Evolutionary conservation across 2,113 vertebrate genomes (phyloP).

Genomic region (Cichladusa arquata): DNA sequence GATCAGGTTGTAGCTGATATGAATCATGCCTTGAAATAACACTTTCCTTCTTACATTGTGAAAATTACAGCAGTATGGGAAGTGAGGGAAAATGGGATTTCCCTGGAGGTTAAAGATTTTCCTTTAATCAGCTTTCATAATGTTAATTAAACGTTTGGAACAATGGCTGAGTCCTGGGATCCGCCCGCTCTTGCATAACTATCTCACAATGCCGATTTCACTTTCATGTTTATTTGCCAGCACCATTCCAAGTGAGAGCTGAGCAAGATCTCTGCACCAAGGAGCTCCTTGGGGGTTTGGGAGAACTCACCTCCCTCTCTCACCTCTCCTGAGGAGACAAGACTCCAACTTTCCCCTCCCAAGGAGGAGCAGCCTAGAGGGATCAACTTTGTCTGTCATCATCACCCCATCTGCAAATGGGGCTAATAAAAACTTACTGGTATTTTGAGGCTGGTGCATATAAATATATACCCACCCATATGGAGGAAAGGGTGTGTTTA

Average conservation of each 20-base stretch:
- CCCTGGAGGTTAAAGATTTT: conserved; percentile 67
- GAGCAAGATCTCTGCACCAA: not conserved
- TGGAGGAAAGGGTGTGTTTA: conserved; percentile 19
- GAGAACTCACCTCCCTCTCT: not conserved
- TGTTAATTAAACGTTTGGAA: conserved; percentile 66
- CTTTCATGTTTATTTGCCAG: conserved; percentile 51
- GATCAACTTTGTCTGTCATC: not conserved
- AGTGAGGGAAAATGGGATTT: conserved; percentile 57
- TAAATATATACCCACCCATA: not conserved
- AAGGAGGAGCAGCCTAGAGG: not conserved
- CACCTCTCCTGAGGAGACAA: not conserved
- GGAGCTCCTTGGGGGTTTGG: not conserved
- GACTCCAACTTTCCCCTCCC: not conserved
- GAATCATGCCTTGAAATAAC: conserved; percentile 51
- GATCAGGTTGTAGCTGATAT: conserved; percentile 46
- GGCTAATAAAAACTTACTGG: not conserved
- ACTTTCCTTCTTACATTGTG: conserved; percentile 56
- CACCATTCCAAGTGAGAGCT: not conserved
- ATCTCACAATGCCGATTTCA: conserved; percentile 36
- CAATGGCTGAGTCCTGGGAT: conserved; percentile 64
- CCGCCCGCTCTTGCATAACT: conserved; percentile 67
- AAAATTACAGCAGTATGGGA: conserved; percentile 20
- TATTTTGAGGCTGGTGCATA: not conserved
- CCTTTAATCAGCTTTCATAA: conserved; percentile 69
- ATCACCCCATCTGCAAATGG: not conserved